phyloP scores from a whole-genome alignment of 2,888 invertebrate species.

The Sarcophaga subvicina region DNA sequence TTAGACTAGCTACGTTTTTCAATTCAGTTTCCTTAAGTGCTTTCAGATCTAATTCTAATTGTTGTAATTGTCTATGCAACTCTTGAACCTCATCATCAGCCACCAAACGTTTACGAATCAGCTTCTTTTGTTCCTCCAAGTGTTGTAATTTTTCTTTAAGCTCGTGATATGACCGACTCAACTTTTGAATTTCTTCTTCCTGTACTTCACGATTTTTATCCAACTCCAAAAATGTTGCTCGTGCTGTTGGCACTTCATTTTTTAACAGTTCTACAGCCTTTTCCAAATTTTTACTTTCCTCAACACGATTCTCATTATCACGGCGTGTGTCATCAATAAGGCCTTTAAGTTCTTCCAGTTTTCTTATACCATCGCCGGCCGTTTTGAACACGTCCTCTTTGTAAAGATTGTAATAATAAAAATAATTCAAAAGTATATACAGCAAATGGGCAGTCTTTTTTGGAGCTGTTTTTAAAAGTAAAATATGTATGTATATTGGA shows the following conservation, averaged over 20 bases:
- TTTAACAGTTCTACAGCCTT: slow-evolving; percentile 62
- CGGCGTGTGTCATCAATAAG: slow-evolving; percentile 45
- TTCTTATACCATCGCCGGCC: slow-evolving; percentile 70
- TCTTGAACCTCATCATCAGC: slow-evolving; percentile 73
- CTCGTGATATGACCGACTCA: slow-evolving; percentile 64
- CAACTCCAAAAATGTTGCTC: slow-evolving; percentile 54
- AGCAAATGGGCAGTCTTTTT: slow-evolving; percentile 77
- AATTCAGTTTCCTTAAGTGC: slow-evolving; percentile 56
- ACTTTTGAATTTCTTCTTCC: slow-evolving; percentile 64
- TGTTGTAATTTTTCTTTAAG: slow-evolving; percentile 63
- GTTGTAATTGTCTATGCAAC: slow-evolving; percentile 59
- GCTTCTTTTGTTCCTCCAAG: slow-evolving; percentile 68
- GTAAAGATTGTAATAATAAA: slow-evolving; percentile 77
- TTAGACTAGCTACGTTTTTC: slow-evolving; percentile 44
- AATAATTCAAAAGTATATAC: slow-evolving; percentile 77
- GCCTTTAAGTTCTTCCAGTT: slow-evolving; percentile 68
- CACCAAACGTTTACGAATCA: slow-evolving; percentile 73
- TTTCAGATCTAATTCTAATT: slow-evolving; percentile 68
- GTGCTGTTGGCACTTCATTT: slow-evolving; percentile 66
- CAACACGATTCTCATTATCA: slow-evolving; percentile 67
- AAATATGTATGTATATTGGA: slow-evolving; percentile 68
- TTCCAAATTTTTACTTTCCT: slow-evolving; percentile 71
- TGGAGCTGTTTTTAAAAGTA: slow-evolving; percentile 71
- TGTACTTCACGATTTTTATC: slow-evolving; percentile 55
- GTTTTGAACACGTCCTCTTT: slow-evolving; percentile 75